Evolutionary conservation across 23 tunicate genomes (phyloP).

Genomic region (Trididemnum miniatum): DNA sequence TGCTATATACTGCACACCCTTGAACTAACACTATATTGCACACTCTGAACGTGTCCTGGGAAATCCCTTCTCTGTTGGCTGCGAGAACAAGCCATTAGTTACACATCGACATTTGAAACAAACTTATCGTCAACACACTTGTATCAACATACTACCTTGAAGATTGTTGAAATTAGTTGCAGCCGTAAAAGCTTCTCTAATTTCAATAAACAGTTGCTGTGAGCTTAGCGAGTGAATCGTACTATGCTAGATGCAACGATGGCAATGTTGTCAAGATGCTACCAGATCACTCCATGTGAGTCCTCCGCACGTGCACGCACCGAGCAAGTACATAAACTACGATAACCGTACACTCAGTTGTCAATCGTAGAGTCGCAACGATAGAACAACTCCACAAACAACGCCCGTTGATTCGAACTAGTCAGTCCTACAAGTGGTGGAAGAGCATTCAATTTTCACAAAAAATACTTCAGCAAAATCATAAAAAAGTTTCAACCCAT

Average conservation of each 20-base stretch:
- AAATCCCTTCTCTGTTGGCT: too few relatives aligned
- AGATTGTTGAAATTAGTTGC: too few relatives aligned
- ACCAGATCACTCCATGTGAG: neutral
- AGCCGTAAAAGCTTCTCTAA: too few relatives aligned
- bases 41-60: too few relatives aligned
- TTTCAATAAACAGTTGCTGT: too few relatives aligned
- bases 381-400: neutral
- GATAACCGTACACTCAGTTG: neutral
- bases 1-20: too few relatives aligned
- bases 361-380: neutral
- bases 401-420: neutral
- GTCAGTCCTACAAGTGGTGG: slow-evolving; percentile 14
- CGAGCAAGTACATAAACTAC: neutral
- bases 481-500: neutral
- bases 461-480: too few relatives aligned
- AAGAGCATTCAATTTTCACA: neutral
- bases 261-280: neutral
- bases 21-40: too few relatives aligned
- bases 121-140: too few relatives aligned
- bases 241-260: neutral
- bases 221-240: neutral
- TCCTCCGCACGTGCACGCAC: neutral
- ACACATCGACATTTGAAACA: too few relatives aligned
- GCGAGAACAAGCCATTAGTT: too few relatives aligned
- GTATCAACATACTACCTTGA: too few relatives aligned